Conservation (phyloP, 2,113 vertebrate species). For the Athene noctua region DNA sequence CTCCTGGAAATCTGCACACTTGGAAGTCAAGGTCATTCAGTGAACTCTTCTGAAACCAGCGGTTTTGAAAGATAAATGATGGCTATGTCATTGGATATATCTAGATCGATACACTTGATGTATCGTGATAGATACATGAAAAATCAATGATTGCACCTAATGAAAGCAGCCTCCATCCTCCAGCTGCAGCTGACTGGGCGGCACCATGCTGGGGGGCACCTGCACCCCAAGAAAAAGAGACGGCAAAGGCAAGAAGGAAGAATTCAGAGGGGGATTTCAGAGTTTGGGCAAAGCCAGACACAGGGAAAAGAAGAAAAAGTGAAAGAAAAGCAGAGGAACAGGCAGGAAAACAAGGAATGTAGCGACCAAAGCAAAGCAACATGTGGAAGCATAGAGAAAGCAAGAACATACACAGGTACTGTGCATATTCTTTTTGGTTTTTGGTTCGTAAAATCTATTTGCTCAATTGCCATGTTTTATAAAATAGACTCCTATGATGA, state of each 20-base stretch:
- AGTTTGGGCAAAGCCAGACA: not conserved
- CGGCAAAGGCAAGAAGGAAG: not conserved
- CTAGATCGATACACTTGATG: not conserved
- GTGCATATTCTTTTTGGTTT: not conserved
- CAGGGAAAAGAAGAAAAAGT: not conserved
- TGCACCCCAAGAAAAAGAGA: not conserved
- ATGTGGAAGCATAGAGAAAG: not conserved
- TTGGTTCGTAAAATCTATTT: not conserved
- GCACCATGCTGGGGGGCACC: not conserved
- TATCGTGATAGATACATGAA: not conserved
- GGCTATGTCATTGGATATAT: not conserved
- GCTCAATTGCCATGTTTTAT: not conserved
- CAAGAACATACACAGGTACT: not conserved
- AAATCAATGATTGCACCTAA: not conserved
- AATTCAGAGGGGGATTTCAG: not conserved
- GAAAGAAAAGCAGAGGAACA: not conserved
- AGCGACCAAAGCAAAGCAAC: not conserved
- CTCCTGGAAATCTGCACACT: not conserved
- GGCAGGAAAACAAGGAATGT: not conserved
- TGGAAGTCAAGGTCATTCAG: not conserved
- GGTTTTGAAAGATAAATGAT: not conserved
- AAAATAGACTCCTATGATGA: not conserved
- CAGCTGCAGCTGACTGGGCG: fast-evolving
- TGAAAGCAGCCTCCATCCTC: not conserved
- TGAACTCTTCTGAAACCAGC: not conserved